Conservation (phyloP, 1,140 invertebrate genomes). For the Scylla paramamosain region DNA sequence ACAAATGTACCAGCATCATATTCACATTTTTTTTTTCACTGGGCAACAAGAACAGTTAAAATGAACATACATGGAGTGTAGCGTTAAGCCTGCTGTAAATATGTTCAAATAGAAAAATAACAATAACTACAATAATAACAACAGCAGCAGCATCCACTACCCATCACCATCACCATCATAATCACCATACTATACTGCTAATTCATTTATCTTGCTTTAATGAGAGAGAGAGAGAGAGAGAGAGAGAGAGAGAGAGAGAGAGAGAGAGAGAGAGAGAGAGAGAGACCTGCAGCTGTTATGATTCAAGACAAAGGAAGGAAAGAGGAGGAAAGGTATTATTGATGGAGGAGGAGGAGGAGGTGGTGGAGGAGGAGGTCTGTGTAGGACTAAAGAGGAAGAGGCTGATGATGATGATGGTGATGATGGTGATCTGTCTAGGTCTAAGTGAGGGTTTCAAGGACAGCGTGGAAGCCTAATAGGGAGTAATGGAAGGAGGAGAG, state of each 20-base stretch:
- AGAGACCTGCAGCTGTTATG: neutral
- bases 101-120: neutral
- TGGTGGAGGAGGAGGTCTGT: neutral
- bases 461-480: neutral
- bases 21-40: too few species aligned
- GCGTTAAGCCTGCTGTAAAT: too few species aligned
- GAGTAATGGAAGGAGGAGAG: neutral
- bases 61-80: too few species aligned
- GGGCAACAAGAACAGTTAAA: too few species aligned
- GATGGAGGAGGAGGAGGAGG: neutral
- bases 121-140: neutral
- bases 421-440: neutral
- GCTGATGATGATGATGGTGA: neutral
- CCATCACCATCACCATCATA: neutral
- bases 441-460: neutral
- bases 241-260: constrained; percentile 25
- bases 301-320: neutral
- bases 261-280: constrained; percentile 52
- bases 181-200: neutral
- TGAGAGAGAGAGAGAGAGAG: constrained; percentile 30
- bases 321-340: neutral
- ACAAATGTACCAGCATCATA: neutral
- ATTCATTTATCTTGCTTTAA: constrained; percentile 9
- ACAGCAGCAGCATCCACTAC: neutral
- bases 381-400: neutral